Percentiles rank a stretch among this genome's conserved stretches.
Conservation (phyloP, 2,888 invertebrate species). For the Rhogogaster chlorosoma region DNA sequence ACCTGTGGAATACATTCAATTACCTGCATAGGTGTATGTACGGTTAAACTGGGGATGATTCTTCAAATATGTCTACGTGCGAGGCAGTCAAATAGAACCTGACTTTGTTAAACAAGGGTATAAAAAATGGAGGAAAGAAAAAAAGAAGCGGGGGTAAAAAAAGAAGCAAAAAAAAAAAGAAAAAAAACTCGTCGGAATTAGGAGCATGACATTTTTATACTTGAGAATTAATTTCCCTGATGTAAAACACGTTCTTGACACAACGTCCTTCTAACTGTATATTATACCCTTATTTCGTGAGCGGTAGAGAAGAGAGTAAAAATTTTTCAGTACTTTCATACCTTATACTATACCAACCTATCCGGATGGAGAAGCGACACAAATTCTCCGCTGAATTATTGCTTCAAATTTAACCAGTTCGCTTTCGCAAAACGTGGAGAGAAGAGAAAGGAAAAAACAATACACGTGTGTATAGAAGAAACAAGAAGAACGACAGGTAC, state of each 20-base stretch:
- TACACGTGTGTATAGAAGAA: not conserved
- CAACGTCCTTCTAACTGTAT: conserved; percentile 30
- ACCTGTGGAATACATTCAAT: conserved; percentile 34
- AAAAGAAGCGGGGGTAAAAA: not conserved
- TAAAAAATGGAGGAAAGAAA: not conserved
- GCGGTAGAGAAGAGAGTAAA: not conserved
- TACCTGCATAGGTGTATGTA: not conserved
- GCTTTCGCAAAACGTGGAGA: not conserved
- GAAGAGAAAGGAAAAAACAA: not conserved
- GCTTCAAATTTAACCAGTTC: conserved; percentile 23
- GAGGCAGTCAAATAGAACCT: not conserved
- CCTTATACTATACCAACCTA: not conserved
- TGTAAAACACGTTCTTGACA: conserved; percentile 41
- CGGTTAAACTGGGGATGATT: not conserved
- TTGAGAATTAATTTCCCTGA: conserved; percentile 44
- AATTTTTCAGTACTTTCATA: not conserved
- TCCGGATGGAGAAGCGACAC: conserved; percentile 10
- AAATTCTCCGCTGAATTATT: conserved; percentile 39
- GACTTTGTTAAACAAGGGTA: not conserved
- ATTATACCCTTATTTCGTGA: conserved; percentile 7
- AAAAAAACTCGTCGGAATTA: not conserved
- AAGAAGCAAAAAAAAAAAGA: not conserved
- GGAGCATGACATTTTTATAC: conserved; percentile 34
- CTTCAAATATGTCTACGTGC: not conserved
- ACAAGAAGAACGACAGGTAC: not conserved